phyloP scores from a whole-genome alignment of 2,113 vertebrate species.

The Laterallus jamaicensis region DNA sequence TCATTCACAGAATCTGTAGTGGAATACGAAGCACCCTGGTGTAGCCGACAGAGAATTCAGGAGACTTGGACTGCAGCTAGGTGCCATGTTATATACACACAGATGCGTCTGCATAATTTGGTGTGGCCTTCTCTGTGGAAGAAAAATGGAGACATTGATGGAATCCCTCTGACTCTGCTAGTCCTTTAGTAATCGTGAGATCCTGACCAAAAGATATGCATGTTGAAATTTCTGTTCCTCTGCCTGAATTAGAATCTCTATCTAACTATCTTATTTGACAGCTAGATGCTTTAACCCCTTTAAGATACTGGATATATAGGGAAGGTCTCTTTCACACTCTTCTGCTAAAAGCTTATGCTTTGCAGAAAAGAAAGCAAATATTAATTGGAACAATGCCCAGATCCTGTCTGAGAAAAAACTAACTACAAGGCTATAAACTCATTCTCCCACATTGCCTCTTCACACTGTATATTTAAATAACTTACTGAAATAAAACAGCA shows the following conservation, averaged over 20 bases:
- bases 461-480: background rate
- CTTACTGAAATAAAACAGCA: background rate
- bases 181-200: background rate
- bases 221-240: slow-evolving; percentile 4
- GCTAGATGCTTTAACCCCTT: background rate
- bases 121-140: background rate
- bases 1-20: background rate
- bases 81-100: background rate
- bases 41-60: background rate
- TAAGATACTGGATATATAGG: background rate
- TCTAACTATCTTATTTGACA: background rate
- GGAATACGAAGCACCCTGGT: background rate
- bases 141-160: background rate
- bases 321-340: background rate
- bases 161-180: background rate
- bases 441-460: background rate
- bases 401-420: background rate
- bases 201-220: background rate
- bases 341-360: slow-evolving; percentile 34
- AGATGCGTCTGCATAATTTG: background rate
- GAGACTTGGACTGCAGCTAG: background rate
- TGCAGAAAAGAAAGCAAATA: slow-evolving; percentile 47
- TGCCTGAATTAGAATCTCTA: background rate
- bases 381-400: slow-evolving; percentile 36
- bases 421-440: background rate